A percentile compares a stretch with the other conserved stretches of the same genome.
Evolutionary conservation across 2,113 vertebrate genomes (phyloP).

Genomic region (Cyanocitta stelleri): DNA sequence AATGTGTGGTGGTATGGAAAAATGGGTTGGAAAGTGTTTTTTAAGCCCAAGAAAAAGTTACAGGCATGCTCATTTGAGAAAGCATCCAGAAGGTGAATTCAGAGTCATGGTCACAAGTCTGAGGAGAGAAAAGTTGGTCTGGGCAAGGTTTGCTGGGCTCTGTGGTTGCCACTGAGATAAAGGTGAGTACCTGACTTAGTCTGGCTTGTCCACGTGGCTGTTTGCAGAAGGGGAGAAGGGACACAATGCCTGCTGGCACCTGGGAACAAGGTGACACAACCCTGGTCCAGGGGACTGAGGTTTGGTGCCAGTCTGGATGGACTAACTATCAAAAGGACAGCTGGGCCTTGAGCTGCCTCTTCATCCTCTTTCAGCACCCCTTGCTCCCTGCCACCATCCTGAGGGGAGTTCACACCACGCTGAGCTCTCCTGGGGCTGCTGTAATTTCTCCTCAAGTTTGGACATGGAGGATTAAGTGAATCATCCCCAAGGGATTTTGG

Average conservation of each 20-base stretch:
- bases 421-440: not conserved
- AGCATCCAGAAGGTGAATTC: not conserved
- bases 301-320: not conserved
- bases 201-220: rapidly evolving
- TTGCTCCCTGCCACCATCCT: not conserved
- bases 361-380: not conserved
- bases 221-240: not conserved
- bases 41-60: not conserved
- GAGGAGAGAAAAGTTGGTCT: not conserved
- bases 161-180: not conserved
- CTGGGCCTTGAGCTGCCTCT: not conserved
- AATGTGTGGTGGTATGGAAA: not conserved
- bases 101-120: not conserved
- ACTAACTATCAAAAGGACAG: not conserved
- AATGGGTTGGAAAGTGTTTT: not conserved
- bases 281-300: not conserved
- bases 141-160: not conserved
- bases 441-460: not conserved
- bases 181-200: rapidly evolving
- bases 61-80: not conserved
- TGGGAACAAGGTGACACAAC: rapidly evolving
- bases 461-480: not conserved
- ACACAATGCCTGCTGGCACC: not conserved
- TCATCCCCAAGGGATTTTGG: not conserved
- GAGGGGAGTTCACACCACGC: not conserved